phyloP scores from a whole-genome alignment of 1,140 invertebrate genomes.

The Drosophila nannoptera region DNA sequence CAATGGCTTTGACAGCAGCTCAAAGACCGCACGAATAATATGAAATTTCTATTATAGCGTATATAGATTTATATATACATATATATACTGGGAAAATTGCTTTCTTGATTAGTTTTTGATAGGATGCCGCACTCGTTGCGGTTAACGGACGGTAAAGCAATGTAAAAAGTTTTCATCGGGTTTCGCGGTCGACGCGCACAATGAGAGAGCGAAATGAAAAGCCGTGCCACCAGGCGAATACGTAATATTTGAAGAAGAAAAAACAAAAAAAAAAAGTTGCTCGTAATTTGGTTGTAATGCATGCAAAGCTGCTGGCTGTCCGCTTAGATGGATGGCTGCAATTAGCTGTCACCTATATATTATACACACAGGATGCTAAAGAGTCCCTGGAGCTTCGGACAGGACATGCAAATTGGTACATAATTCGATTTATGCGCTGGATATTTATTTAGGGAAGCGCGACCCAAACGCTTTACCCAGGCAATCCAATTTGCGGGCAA shows the following conservation, averaged over 20 bases:
- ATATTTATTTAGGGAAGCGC: slow-evolving; percentile 1
- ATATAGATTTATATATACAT: not conserved
- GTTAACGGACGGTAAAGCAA: not conserved
- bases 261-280: not conserved
- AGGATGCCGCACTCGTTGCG: not conserved
- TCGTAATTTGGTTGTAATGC: not conserved
- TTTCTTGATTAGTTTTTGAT: slow-evolving; percentile 15
- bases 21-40: not conserved
- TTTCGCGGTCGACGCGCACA: slow-evolving; percentile 2
- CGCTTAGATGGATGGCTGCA: slow-evolving; percentile 16
- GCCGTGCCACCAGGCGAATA: slow-evolving; percentile 5
- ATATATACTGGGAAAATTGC: slow-evolving; percentile 1
- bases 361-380: slow-evolving; percentile 30
- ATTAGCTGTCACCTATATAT: slow-evolving; percentile 23
- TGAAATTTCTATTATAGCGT: not conserved
- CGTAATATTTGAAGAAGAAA: not conserved
- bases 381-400: not conserved
- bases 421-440: slow-evolving; percentile 32
- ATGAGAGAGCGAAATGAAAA: not conserved
- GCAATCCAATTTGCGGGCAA: slow-evolving; percentile 38
- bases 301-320: slow-evolving; percentile 7
- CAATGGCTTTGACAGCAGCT: not conserved
- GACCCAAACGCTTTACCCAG: slow-evolving; percentile 16
- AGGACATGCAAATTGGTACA: slow-evolving; percentile 42
- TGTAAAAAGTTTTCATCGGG: slow-evolving; percentile 1